Conservation (phyloP, 2,797 vertebrate species). For the Acrossocheilus wenchowensis region DNA sequence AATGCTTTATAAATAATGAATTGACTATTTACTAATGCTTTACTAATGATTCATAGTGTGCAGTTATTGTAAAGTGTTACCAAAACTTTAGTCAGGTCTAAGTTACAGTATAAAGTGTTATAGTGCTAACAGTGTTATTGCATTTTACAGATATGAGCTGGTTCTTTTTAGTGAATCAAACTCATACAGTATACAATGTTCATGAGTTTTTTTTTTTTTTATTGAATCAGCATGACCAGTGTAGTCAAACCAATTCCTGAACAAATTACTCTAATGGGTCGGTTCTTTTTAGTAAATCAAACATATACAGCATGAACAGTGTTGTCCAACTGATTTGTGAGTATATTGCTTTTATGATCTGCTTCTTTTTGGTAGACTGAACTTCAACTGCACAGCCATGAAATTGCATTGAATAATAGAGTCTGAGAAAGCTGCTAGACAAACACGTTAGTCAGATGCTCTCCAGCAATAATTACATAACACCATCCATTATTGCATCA, state of each 20-base stretch:
- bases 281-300: neutral
- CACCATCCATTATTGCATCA: neutral
- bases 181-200: too few species aligned
- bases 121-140: neutral
- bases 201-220: neutral
- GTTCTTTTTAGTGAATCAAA: neutral
- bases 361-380: neutral
- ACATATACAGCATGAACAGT: neutral
- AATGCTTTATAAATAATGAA: too few species aligned
- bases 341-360: neutral
- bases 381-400: too few species aligned
- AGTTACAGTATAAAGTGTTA: neutral
- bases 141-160: neutral
- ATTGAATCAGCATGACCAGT: neutral
- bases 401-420: neutral
- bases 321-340: neutral
- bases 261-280: neutral
- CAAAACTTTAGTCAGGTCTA: neutral
- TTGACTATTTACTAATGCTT: too few species aligned
- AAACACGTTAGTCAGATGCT: neutral
- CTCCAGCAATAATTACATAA: neutral
- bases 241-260: neutral
- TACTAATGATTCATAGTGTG: too few species aligned
- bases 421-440: neutral
- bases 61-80: too few species aligned